Conservation (phyloP, 2,113 vertebrate species). For the Pan paniscus region DNA sequence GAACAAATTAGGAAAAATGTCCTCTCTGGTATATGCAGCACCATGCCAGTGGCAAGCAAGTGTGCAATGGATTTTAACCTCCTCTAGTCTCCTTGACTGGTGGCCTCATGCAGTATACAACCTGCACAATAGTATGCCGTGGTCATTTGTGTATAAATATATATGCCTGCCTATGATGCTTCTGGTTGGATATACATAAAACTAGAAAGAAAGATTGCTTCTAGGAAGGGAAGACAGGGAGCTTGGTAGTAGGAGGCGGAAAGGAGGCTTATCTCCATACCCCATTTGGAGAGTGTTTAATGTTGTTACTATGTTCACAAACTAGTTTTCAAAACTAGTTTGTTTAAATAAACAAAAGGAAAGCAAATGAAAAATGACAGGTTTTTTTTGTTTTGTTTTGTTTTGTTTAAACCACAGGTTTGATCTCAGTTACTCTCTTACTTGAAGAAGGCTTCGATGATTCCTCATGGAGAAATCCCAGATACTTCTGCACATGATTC, state of each 20-base stretch:
- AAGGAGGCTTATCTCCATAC: not conserved
- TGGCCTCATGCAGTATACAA: not conserved
- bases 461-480: not conserved
- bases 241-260: not conserved
- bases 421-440: not conserved
- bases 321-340: not conserved
- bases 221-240: not conserved
- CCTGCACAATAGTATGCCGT: not conserved
- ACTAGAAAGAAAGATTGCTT: not conserved
- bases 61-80: not conserved
- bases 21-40: not conserved
- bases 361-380: not conserved
- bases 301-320: not conserved
- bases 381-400: too few species aligned
- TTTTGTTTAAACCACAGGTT: not conserved
- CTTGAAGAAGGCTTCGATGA: not conserved
- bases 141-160: not conserved
- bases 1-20: not conserved
- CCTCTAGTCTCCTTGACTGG: not conserved
- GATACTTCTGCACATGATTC: not conserved
- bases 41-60: not conserved
- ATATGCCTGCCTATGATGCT: not conserved
- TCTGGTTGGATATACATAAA: not conserved
- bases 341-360: not conserved
- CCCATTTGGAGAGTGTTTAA: not conserved